phyloP scores from a whole-genome alignment of 2,113 vertebrate species.

The Epinephelus fuscoguttatus region DNA sequence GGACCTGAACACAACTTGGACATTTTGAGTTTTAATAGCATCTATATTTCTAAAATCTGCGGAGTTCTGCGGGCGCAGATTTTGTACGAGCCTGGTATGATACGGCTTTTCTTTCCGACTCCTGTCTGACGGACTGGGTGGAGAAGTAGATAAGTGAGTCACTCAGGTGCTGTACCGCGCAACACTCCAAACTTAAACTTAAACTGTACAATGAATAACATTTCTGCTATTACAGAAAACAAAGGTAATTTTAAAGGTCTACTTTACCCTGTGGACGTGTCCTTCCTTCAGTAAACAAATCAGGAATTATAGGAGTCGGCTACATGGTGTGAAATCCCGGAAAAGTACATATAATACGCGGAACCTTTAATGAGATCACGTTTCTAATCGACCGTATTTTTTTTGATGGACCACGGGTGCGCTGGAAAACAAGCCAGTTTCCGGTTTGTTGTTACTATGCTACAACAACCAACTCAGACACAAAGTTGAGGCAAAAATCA shows the following conservation, averaged over 20 bases:
- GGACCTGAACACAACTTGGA: too few relatives aligned
- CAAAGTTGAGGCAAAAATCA: neutral
- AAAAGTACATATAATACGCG: neutral
- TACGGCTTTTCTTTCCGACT: too few relatives aligned
- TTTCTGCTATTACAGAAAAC: neutral
- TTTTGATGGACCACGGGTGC: neutral
- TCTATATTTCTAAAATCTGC: too few relatives aligned
- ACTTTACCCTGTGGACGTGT: neutral
- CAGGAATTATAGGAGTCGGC: neutral
- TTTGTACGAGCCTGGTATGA: too few relatives aligned
- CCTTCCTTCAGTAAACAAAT: neutral
- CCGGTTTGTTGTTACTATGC: too few relatives aligned
- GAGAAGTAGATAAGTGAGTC: neutral
- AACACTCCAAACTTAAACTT: neutral
- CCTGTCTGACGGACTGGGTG: neutral
- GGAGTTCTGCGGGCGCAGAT: too few relatives aligned
- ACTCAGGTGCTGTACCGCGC: neutral
- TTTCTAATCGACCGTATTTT: conserved; percentile 52
- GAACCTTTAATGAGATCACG: neutral
- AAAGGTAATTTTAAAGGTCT: neutral
- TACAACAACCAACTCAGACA: neutral
- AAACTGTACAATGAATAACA: neutral
- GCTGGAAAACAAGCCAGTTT: accelerated
- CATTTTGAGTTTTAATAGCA: too few relatives aligned
- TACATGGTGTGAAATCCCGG: neutral